Base-by-base conservation (phyloP, 2,797 vertebrate genomes). In the Cetoscarus ocellatus region DNA sequence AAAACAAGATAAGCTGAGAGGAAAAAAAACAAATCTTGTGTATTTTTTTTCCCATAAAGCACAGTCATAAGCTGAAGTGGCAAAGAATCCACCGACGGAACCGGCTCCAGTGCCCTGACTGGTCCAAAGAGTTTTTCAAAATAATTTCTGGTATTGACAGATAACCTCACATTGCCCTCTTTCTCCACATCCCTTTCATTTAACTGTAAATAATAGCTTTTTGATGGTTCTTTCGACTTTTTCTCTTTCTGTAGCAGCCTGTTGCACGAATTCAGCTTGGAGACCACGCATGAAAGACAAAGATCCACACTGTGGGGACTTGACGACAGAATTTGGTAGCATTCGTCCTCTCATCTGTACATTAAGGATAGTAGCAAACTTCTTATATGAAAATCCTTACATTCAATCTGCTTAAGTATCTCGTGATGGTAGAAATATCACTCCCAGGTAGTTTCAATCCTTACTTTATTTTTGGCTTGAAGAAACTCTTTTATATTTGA, bases 1-100 rank as follows among this genome's bases (percentile, higher is more conserved):
- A 43, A 77, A 73, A 77, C 61, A 76, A 82, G 73, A 83, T 64
- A 60, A 78, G 52, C 54, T n/a, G 3, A 63, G 40, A 39, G 59
- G 44, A 70, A 57, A 55, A 67, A 75, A 59, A 55, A 67, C 73
- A 57, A 42, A 45, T 55, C 11, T 44, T 13, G n/a, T 47, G n/a
- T 38, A 58, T 42, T 27, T 70, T 13, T 14, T 68, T 51, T 48
- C 61, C 35, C 18, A 18, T 7, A 10, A 9, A 11, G 47, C 27
- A 52, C 0, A 39, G 49, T 0, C 13, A 8, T n/a, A 10, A 58
- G 49, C 10, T 64, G 10, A 14, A 64, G 51, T 18, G 38, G 34
- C 18, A 38, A 47, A 43, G 9, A 48, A 11, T 64, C 44, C 50
- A n/a, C 38, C 9, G 1, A 52, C 68, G 67, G 1, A 3, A 45